Evolutionary conservation across 2,888 invertebrate genomes (phyloP).

Genomic region (Copidosoma aretas): DNA sequence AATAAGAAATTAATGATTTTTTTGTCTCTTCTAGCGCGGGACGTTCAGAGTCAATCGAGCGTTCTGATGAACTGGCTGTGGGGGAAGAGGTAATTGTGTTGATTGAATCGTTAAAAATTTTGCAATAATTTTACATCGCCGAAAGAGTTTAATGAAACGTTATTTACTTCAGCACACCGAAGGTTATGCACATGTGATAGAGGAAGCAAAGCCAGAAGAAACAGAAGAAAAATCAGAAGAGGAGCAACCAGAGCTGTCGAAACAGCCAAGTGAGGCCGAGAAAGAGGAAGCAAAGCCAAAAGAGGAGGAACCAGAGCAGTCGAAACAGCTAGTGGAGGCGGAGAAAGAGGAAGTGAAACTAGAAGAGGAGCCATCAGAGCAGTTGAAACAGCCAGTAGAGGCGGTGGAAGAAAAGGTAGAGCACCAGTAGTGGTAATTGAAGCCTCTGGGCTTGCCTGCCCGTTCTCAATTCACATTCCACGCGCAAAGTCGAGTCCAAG

Average conservation of each 20-base stretch:
- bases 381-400: too few species aligned
- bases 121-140: too few species aligned
- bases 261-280: too few species aligned
- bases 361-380: too few species aligned
- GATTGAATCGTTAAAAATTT: too few species aligned
- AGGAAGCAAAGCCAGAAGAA: constrained; percentile 10
- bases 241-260: too few species aligned
- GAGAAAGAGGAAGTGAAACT: too few species aligned
- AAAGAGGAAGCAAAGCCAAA: too few species aligned
- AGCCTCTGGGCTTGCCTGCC: constrained; percentile 20
- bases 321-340: too few species aligned
- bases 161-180: constrained; percentile 56
- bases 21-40: constrained; percentile 69
- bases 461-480: constrained; percentile 32
- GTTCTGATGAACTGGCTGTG: constrained; percentile 82
- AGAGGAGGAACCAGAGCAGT: too few species aligned
- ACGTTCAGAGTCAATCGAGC: constrained; percentile 80
- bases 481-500: constrained; percentile 27
- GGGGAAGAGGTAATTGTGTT: constrained; percentile 69
- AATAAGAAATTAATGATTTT: constrained; percentile 8
- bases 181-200: constrained; percentile 62
- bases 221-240: too few species aligned
- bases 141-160: background rate
- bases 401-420: too few species aligned
- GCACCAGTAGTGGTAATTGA: constrained; percentile 5